Percentiles rank a stretch among this genome's conserved stretches.
phyloP scores from a whole-genome alignment of 2,797 vertebrate species.

The Stomatorhinus walkeri region DNA sequence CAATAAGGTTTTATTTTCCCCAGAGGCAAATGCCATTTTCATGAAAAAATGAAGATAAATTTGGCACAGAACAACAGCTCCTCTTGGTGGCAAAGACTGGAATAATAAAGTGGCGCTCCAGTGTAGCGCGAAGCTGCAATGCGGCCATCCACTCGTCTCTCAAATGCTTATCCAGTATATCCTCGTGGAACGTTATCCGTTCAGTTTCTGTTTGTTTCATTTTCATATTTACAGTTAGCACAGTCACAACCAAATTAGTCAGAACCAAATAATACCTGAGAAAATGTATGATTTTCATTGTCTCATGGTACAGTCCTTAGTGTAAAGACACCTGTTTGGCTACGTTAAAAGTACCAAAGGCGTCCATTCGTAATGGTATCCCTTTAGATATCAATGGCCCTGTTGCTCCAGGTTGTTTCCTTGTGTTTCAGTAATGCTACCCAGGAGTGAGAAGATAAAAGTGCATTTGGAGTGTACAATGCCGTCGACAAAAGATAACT shows the following conservation, averaged over 20 bases:
- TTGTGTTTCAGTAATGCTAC: slow-evolving; percentile 9
- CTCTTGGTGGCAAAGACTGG: neutral
- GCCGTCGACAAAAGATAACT: neutral
- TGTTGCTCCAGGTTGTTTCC: neutral
- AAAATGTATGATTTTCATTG: neutral
- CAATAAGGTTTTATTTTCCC: slow-evolving; percentile 1
- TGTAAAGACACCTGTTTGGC: neutral
- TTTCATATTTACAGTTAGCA: neutral
- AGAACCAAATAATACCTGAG: neutral
- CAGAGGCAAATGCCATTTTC: neutral
- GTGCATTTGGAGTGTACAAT: neutral
- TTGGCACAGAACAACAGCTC: neutral
- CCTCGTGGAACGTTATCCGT: neutral
- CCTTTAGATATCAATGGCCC: neutral
- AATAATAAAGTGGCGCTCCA: neutral
- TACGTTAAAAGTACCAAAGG: neutral
- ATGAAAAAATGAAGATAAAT: neutral
- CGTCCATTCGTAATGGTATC: neutral
- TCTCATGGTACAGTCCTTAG: neutral
- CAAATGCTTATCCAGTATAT: neutral
- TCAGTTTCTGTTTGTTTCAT: neutral
- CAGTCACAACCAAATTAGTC: neutral
- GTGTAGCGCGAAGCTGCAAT: neutral
- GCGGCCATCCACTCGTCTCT: neutral
- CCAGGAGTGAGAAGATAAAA: neutral